These are phyloP conservation scores for Phyllotreta cruciferae DNA, from an alignment of 2,888 invertebrate genomes.

Conservation along the genomic window DNA sequence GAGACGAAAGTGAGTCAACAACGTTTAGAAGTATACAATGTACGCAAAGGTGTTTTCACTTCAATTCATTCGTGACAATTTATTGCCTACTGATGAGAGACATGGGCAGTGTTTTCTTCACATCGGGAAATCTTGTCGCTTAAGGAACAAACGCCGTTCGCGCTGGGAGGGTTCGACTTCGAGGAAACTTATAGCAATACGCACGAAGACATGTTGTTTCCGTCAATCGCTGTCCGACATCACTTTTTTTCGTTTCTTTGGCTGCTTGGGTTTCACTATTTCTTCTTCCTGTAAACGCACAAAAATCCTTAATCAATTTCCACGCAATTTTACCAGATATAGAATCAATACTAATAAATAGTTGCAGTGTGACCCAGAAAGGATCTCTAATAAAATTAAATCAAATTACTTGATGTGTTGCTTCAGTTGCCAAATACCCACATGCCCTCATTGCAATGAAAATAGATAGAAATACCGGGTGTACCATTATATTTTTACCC, in stretches of 20 bases:
- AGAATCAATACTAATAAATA: no score
- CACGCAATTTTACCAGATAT: no score
- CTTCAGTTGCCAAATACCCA: no score
- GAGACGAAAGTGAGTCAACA: constrained; percentile 30
- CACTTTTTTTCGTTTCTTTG: constrained; percentile 90
- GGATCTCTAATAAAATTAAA: neutral
- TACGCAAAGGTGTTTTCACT: constrained; percentile 43
- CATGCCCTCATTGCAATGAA: no score
- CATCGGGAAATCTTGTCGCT: constrained; percentile 23
- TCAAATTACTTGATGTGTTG: neutral
- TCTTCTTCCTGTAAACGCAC: constrained; percentile 78
- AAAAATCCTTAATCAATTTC: no score
- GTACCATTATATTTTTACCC: no score
- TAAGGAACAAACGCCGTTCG: constrained; percentile 24
- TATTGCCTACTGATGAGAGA: constrained; percentile 41
- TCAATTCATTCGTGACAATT: constrained; percentile 36
- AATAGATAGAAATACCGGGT: no score
- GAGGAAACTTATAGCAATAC: constrained; percentile 31
- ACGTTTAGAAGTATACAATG: constrained; percentile 40
- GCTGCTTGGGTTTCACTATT: constrained; percentile 88
- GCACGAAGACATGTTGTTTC: constrained; percentile 46
- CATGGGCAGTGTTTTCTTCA: constrained; percentile 51
- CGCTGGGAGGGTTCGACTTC: constrained; percentile 24
- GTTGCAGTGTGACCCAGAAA: constrained; percentile 39
- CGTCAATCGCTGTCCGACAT: constrained; percentile 93